phyloP scores from a whole-genome alignment of 2,888 invertebrate genomes.

The Agrenia bidenticulata region DNA sequence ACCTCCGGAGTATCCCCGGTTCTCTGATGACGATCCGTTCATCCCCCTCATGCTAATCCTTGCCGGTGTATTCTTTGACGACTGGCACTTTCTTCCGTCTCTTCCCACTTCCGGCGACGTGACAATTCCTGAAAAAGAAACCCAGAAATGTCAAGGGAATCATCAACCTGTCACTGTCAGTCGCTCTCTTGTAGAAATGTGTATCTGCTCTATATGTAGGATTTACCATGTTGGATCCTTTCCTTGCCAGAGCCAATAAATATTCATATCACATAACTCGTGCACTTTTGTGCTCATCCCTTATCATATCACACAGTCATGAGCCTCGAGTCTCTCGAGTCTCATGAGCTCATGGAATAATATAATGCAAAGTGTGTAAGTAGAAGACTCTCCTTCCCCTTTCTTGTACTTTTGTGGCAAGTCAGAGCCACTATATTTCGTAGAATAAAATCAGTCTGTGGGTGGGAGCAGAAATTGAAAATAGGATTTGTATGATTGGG shows the following conservation, averaged over 20 bases:
- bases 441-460: no score
- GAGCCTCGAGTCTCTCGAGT: no score
- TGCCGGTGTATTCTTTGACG: no score
- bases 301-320: constrained; percentile 9
- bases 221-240: not conserved
- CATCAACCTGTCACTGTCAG: constrained; percentile 11
- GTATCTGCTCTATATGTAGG: no score
- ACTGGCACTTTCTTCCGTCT: no score
- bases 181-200: no score
- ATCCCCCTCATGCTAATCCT: constrained; percentile 42
- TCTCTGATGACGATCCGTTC: constrained; percentile 45
- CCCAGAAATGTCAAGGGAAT: constrained; percentile 1
- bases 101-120: no score
- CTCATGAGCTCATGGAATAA: no score
- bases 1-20: constrained; percentile 39
- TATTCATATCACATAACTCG: not conserved
- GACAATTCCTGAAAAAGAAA: constrained; percentile 8
- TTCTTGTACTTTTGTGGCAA: no score
- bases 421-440: no score
- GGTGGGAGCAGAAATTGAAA: constrained; percentile 34
- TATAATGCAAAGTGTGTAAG: no score
- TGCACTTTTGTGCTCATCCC: not conserved
- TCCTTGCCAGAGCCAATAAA: constrained; percentile 1
- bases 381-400: no score
- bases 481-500: constrained; percentile 38